These are phyloP conservation scores for Odocoileus virginianus DNA, from an alignment of 2,113 vertebrate species.

Conservation along the genomic window DNA sequence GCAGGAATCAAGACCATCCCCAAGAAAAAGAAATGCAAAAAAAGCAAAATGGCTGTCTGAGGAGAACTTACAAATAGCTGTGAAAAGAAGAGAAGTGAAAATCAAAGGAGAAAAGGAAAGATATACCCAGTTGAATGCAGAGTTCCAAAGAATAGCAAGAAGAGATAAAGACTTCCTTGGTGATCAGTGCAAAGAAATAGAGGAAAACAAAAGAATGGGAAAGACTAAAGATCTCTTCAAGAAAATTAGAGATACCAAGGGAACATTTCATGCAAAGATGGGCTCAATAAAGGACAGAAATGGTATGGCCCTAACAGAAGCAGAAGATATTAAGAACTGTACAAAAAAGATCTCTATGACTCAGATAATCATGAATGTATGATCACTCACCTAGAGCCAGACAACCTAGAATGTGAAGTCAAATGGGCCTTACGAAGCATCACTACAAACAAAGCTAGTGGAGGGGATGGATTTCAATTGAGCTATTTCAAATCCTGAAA, in stretches of 20 bases:
- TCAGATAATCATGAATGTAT: neutral
- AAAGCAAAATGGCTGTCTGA: neutral
- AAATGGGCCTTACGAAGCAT: neutral
- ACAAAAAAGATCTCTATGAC: neutral
- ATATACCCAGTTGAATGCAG: neutral
- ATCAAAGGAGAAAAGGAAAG: neutral
- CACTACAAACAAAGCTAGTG: neutral
- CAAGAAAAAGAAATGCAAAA: neutral
- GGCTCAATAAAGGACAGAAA: neutral
- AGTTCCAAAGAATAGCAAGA: neutral
- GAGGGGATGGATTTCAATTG: neutral
- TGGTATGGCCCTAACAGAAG: neutral
- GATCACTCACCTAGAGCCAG: neutral
- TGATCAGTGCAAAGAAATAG: neutral
- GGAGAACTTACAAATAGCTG: neutral
- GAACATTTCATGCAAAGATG: neutral
- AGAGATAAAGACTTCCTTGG: neutral
- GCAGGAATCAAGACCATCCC: neutral
- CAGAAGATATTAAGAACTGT: neutral
- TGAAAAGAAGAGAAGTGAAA: neutral
- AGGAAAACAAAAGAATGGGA: neutral
- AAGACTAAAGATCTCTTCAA: neutral
- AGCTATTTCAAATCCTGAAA: neutral
- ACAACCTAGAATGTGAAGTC: neutral
- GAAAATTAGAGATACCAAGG: neutral